phyloP scores from a whole-genome alignment of 2,797 vertebrate species.

The Lycodopsis pacificus region DNA sequence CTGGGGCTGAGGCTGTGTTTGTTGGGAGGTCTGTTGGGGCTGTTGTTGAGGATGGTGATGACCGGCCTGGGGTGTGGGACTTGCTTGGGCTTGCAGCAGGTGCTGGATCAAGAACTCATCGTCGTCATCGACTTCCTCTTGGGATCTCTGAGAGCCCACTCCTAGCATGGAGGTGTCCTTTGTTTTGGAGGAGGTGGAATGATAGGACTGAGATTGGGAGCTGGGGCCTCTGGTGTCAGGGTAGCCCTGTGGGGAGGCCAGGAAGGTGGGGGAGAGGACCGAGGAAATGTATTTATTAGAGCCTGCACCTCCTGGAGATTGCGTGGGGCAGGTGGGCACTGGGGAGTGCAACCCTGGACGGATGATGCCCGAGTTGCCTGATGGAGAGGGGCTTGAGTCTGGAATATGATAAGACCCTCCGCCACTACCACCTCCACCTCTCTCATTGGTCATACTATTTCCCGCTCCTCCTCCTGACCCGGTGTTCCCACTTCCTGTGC shows the following conservation, averaged over 20 bases:
- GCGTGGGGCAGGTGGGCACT: slow-evolving; percentile 86
- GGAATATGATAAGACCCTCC: slow-evolving; percentile 85
- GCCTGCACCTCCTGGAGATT: slow-evolving; percentile 82
- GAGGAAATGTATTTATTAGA: slow-evolving; percentile 92
- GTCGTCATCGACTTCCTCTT: slow-evolving; percentile 86
- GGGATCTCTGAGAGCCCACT: slow-evolving; percentile 81
- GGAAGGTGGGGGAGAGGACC: slow-evolving; percentile 92
- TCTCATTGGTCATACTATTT: slow-evolving; percentile 75
- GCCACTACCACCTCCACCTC: slow-evolving; percentile 78
- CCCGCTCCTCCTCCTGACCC: slow-evolving; percentile 80
- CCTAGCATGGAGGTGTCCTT: slow-evolving; percentile 88
- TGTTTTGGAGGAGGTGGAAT: slow-evolving; percentile 82
- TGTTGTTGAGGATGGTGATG: slow-evolving; percentile 83
- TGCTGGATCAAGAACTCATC: slow-evolving; percentile 96
- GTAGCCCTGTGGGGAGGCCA: slow-evolving; percentile 89
- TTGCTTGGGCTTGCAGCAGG: slow-evolving; percentile 91
- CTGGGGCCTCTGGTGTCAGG: slow-evolving; percentile 83
- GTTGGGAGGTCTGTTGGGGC: slow-evolving; percentile 80
- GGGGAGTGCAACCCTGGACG: slow-evolving; percentile 93
- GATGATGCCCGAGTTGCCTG: slow-evolving; percentile 88
- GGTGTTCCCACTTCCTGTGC: slow-evolving; percentile 78
- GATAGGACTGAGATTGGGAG: slow-evolving; percentile 83
- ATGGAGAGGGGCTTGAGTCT: slow-evolving; percentile 92
- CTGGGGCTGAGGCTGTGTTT: slow-evolving; percentile 78
- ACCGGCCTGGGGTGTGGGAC: slow-evolving; percentile 83